A percentile compares a stretch with the other conserved stretches of the same genome.
Evolutionary conservation across 2,797 vertebrate genomes (phyloP).

Genomic region (Spondyliosoma cantharus): DNA sequence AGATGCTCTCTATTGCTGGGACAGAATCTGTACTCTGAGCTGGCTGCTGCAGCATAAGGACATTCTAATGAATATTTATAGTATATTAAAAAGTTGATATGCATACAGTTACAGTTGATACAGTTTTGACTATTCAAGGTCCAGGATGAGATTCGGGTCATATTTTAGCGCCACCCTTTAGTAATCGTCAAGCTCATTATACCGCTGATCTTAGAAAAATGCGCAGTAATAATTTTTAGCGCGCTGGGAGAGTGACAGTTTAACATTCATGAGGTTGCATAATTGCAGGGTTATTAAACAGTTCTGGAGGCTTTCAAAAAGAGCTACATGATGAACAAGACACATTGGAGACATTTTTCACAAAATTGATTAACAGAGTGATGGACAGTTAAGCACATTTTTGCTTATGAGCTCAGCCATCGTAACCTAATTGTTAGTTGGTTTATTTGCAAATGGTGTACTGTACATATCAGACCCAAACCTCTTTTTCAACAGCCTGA

Average conservation of each 20-base stretch:
- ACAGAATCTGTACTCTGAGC: slow-evolving; percentile 34
- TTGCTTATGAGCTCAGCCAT: slow-evolving; percentile 10
- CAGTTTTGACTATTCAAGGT: slow-evolving; percentile 44
- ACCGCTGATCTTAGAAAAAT: slow-evolving; percentile 64
- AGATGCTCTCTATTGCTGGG: slow-evolving; percentile 29
- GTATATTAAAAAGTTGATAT: slow-evolving; percentile 55
- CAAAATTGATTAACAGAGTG: slow-evolving; percentile 34
- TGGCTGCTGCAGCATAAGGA: slow-evolving; percentile 35
- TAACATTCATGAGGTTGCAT: slow-evolving; percentile 72
- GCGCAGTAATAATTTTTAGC: slow-evolving; percentile 48
- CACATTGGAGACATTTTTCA: slow-evolving; percentile 36
- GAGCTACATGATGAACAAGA: slow-evolving; percentile 56
- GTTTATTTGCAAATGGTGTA: slow-evolving; percentile 17
- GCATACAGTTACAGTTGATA: slow-evolving; percentile 55
- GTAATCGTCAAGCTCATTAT: slow-evolving; percentile 63
- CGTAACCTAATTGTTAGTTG: slow-evolving; percentile 16
- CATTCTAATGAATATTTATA: slow-evolving; percentile 66
- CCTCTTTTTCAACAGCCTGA: background rate
- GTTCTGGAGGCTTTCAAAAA: slow-evolving; percentile 56
- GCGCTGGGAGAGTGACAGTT: slow-evolving; percentile 59
- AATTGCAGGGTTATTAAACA: slow-evolving; percentile 70
- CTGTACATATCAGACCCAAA: slow-evolving; percentile 5
- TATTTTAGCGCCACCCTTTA: slow-evolving; percentile 48
- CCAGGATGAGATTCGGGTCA: slow-evolving; percentile 57
- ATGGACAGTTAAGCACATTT: slow-evolving; percentile 20